These are phyloP conservation scores for Peromyscus polionotus DNA, from an alignment of 2,113 vertebrate genomes.

Conservation along the genomic window DNA sequence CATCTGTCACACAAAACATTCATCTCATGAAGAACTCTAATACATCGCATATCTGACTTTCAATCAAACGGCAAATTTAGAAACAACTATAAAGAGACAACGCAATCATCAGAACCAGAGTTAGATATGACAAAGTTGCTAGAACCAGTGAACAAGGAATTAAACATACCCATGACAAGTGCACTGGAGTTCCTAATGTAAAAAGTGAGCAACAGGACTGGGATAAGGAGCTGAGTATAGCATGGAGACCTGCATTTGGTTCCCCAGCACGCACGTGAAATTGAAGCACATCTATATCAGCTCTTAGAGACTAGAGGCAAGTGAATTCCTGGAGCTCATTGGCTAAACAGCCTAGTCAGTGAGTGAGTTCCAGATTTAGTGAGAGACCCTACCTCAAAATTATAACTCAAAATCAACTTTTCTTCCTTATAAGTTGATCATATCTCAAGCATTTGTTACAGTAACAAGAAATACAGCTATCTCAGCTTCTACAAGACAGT, in stretches of 20 bases:
- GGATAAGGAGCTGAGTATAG: neutral
- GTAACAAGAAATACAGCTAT: neutral
- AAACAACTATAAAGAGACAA: neutral
- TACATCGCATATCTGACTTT: neutral
- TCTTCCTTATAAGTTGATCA: neutral
- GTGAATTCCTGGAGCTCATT: neutral
- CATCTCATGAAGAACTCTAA: neutral
- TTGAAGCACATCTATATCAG: neutral
- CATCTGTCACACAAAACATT: conserved; percentile 8
- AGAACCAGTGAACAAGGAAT: neutral
- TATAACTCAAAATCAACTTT: neutral
- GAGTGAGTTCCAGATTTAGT: neutral
- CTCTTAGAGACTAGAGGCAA: neutral
- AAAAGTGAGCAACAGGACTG: neutral
- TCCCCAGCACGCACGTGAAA: neutral
- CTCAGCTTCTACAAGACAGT: neutral
- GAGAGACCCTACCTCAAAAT: neutral
- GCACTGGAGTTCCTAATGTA: neutral
- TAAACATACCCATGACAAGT: neutral
- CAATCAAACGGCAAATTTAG: neutral
- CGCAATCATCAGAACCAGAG: neutral
- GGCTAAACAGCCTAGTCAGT: neutral
- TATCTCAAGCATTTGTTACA: neutral
- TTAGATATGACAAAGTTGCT: neutral
- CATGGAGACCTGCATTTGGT: neutral